A percentile compares a stretch with the other conserved stretches of the same genome.
Evolutionary conservation across 2,797 vertebrate species (phyloP).

Genomic region (Halcyon chelicuti): DNA sequence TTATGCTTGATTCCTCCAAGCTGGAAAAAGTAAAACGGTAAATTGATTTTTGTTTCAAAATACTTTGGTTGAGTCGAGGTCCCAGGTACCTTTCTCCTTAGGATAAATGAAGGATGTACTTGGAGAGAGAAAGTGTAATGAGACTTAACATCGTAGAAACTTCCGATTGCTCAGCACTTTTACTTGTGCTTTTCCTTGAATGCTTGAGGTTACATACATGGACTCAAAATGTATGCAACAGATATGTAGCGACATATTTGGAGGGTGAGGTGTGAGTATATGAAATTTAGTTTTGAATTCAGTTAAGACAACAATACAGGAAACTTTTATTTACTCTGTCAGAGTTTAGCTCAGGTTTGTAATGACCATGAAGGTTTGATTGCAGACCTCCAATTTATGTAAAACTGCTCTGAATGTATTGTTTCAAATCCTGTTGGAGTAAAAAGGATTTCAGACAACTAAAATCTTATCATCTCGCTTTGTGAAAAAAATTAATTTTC

Average conservation of each 20-base stretch:
- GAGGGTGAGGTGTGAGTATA: slow-evolving; percentile 36
- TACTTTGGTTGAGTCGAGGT: background rate
- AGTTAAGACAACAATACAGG: background rate
- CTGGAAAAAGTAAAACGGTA: slow-evolving; percentile 21
- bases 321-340: background rate
- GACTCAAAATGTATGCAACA: slow-evolving; percentile 28
- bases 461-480: background rate
- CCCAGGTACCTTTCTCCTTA: background rate
- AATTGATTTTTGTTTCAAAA: slow-evolving; percentile 19
- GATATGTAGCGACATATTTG: background rate
- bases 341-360: background rate
- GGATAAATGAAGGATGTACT: background rate
- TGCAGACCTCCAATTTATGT: background rate
- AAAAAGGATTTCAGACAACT: slow-evolving; percentile 16
- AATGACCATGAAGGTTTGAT: slow-evolving; percentile 25
- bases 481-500: background rate
- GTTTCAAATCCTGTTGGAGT: slow-evolving; percentile 22
- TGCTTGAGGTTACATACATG: background rate
- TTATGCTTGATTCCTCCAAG: slow-evolving; percentile 47
- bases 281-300: background rate
- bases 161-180: background rate
- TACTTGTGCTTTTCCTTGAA: background rate
- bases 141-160: background rate
- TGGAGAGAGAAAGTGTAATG: background rate
- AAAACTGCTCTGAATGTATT: background rate